Base-by-base conservation (phyloP, 2,113 vertebrate genomes). In the Callithrix jacchus region DNA sequence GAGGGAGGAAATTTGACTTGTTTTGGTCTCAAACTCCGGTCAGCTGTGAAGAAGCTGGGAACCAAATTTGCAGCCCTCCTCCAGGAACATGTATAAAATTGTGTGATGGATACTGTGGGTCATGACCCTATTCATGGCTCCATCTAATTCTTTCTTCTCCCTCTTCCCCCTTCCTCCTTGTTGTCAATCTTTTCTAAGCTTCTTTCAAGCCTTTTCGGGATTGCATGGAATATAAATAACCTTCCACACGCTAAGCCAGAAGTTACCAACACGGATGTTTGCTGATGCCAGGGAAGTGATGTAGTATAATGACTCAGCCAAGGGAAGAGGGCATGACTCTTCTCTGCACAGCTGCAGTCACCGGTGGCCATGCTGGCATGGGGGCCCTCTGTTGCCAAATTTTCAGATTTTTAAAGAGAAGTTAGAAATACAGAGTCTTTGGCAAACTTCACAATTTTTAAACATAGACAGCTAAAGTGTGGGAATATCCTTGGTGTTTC, bases 361-460 rank as follows among this genome's bases (percentile, higher is more conserved):
- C 17, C 25, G 23, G 25, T 35, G 35, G 4, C 18, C 66, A 5
- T 18, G 6, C 6, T 77, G 35, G 45, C 61, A 47, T 58, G 52
- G 91, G 14, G 32, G 40, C 32, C 14, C 21, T 16, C 66, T 74
- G 17, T 18, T 61, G 25, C 11, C 76, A 64, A 27, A 32, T 61
- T 27, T 86, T 47, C n/a, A 87, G 25, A 49, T 83, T 30, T 95
- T 92, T 94, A 21, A 87, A 91, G 80, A 91, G n/a, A 87, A 90
- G 14, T 89, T 17, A 79, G 85, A 92, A 89, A 64, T 82, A 32
- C 2, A 64, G 35, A 92, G 37, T 32, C 12, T 74, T 86, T 21
- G 42, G 40, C 85, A 77, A 91, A 91, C 10, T 2, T 13, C 71
- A 79, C 8, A 47, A 4, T 56, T 91, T 88, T 90, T 77, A 92